Conservation (phyloP, 1,140 invertebrate genomes). For the Drosophila littoralis region DNA sequence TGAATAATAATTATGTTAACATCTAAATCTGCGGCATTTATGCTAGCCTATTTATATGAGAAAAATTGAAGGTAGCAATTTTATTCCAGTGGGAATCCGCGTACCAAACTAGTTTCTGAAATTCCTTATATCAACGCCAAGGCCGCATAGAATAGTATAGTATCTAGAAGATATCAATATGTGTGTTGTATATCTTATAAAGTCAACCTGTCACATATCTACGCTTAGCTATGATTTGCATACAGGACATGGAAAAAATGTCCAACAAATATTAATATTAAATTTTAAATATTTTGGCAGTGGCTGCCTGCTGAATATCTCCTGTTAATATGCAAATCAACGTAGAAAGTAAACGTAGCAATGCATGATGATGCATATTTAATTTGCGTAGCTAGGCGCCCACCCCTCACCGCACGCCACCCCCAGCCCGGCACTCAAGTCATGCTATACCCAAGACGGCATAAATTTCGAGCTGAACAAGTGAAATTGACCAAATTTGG, state of each 20-base stretch:
- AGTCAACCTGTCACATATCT: too few relatives aligned
- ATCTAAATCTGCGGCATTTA: too few relatives aligned
- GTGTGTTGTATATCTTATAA: too few relatives aligned
- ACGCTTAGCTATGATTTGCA: background rate
- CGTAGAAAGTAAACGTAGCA: constrained; percentile 45
- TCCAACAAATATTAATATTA: constrained; percentile 2
- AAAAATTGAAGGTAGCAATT: too few relatives aligned
- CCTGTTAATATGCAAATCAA: constrained; percentile 40
- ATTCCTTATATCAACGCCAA: too few relatives aligned
- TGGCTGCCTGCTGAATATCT: constrained; percentile 13
- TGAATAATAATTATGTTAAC: too few relatives aligned
- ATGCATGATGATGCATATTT: constrained; percentile 20
- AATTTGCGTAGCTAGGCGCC: constrained; percentile 24
- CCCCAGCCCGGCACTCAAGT: background rate
- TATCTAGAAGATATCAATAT: too few relatives aligned
- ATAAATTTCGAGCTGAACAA: constrained; percentile 62
- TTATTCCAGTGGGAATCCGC: too few relatives aligned
- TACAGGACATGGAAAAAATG: background rate
- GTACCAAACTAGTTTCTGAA: too few relatives aligned
- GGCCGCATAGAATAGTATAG: too few relatives aligned
- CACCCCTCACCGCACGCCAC: background rate
- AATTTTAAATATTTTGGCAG: constrained; percentile 1
- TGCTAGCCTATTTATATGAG: too few relatives aligned
- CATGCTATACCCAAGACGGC: constrained; percentile 41
- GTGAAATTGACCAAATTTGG: constrained; percentile 78